Evolutionary conservation across 2,888 invertebrate genomes (phyloP).

Genomic region (Caenorhabditis macrosperma): DNA sequence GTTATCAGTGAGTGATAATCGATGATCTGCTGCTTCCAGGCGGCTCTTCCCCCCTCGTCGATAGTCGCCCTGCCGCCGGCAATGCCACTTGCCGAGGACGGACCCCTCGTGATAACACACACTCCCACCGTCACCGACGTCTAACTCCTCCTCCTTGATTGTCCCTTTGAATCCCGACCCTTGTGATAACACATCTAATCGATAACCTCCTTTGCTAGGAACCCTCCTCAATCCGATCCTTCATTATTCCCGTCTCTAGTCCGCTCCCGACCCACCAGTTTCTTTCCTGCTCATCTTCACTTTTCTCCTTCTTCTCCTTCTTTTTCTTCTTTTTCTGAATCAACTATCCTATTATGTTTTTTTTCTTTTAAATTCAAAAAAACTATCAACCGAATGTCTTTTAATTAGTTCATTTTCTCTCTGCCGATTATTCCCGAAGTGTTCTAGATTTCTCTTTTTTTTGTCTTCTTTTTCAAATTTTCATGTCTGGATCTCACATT

Average conservation of each 20-base stretch:
- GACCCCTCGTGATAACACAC: constrained; percentile 70
- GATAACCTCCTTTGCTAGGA: constrained; percentile 18
- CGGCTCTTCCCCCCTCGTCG: constrained; percentile 66
- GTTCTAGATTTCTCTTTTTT: no score
- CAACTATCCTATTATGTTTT: not conserved
- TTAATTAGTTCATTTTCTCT: not conserved
- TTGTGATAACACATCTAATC: constrained; percentile 46
- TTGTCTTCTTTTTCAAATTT: no score
- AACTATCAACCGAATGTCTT: not conserved
- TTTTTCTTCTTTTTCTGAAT: constrained; percentile 13
- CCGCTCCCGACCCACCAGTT: constrained; percentile 31
- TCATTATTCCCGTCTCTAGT: constrained; percentile 10
- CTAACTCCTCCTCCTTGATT: constrained; percentile 16
- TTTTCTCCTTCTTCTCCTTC: no score
- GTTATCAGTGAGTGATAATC: not conserved
- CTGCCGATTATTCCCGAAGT: no score
- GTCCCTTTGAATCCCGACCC: not conserved
- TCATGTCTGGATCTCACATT: no score
- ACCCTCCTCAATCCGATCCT: constrained; percentile 3
- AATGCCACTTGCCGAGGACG: constrained; percentile 67
- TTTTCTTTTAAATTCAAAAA: constrained; percentile 7
- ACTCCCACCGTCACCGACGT: constrained; percentile 73
- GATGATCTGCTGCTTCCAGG: constrained; percentile 60
- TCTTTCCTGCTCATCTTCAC: constrained; percentile 63
- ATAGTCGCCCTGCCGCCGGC: constrained; percentile 70